Evolutionary conservation across 1,140 invertebrate species (phyloP), one percentile per base, ranked within the genome.

Genomic region (Parasteatoda tepidariorum): DNA sequence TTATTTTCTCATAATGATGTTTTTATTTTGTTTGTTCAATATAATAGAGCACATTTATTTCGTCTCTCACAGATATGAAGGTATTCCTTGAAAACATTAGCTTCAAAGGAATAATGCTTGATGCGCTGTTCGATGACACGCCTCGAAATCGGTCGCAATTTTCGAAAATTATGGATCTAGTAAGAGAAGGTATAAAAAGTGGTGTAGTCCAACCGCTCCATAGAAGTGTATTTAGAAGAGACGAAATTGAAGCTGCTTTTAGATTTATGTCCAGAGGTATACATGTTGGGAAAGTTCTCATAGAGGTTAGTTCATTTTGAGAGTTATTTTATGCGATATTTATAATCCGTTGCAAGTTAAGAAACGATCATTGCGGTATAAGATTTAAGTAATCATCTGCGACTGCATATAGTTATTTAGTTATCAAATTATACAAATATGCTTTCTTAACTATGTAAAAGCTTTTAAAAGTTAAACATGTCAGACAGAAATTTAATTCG

Each of bases 101-200:
- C 15, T 98, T 99, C 92, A 97, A 98, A 90, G 97, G 97, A 82
- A 97, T 99, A 87, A 90, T 98, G 2, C 89, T 99, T 84, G 97
- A 99, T 90, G 93, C 95, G 18, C 90, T 99, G 22, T 96, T 97
- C 89, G 93, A 94, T 59, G 91, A 92, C 68, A 90, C 90, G 79
- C n/a, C 38, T 24, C 22, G 11, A 15, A 31, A 34, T 28, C 3
- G 22, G 30, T 13, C 90, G 90, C 1, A n/a, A 18, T 91, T 75
- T 84, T 88, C 89, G 55, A 91, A 91, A 85, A 93, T 97, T 11
- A 93, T 94, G 2, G 88, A 90, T 24, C 90, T 97, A 33, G 91
- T 98, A 0, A 91, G 89, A 31, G 92, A 96, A 71, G 97, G 97
- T 55, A 94, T 98, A 61, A 91, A 92, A 76, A 92, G 88, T 83